phyloP scores from a whole-genome alignment of 2,888 invertebrate genomes.

The Theodoxus fluviatilis region DNA sequence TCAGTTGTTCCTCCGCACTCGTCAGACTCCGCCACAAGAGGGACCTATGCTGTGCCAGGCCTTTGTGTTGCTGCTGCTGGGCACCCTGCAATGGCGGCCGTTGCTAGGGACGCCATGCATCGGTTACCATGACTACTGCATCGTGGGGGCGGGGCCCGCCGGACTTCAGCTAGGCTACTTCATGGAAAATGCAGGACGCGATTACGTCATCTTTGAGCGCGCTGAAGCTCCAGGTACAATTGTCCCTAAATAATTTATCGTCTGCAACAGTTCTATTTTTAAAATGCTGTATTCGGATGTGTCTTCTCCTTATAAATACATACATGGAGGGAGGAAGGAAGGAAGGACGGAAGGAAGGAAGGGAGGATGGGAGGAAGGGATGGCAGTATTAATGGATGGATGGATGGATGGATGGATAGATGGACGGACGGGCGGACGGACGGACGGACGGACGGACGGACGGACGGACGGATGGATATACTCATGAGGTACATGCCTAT shows the following conservation, averaged over 20 bases:
- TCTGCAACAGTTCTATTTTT: too few species aligned
- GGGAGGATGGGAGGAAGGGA: background rate
- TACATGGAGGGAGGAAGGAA: too few species aligned
- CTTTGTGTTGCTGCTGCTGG: too few species aligned
- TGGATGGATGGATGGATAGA: background rate
- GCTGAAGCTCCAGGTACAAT: conserved; percentile 56
- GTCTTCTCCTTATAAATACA: too few species aligned
- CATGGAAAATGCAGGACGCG: conserved; percentile 56
- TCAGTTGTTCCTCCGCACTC: too few species aligned
- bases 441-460: background rate
- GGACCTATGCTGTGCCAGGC: too few species aligned
- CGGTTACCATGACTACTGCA: conserved; percentile 66
- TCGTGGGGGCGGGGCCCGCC: conserved; percentile 66
- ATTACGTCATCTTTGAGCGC: conserved; percentile 66
- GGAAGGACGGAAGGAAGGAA: background rate
- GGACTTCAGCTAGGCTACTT: conserved; percentile 67
- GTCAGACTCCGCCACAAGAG: too few species aligned
- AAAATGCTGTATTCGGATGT: too few species aligned
- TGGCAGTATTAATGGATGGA: background rate
- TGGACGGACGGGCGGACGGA: background rate
- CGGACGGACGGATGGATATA: background rate
- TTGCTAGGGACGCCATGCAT: too few species aligned
- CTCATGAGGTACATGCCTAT: background rate
- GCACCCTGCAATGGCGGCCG: too few species aligned
- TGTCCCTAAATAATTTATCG: too few species aligned